phyloP scores from a whole-genome alignment of 2,888 invertebrate species.

The Drosophila pseudotalamancana region DNA sequence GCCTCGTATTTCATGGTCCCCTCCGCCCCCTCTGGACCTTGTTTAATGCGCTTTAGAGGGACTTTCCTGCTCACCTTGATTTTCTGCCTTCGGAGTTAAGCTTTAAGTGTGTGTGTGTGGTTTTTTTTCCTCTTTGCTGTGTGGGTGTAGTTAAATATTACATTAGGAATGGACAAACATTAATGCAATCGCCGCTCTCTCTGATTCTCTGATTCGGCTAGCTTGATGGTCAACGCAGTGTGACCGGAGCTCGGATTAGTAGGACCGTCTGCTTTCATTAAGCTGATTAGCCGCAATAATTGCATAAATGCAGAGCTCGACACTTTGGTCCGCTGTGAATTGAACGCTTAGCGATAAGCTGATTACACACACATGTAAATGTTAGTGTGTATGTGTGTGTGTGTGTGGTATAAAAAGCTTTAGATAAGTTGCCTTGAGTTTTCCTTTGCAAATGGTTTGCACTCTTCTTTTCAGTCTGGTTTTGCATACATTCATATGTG shows the following conservation, averaged over 20 bases:
- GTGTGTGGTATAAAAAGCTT: constrained; percentile 36
- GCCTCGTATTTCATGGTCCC: constrained; percentile 4
- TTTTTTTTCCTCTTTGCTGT: background rate
- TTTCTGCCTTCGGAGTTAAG: constrained; percentile 39
- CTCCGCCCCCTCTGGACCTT: background rate
- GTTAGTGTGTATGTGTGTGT: constrained; percentile 1
- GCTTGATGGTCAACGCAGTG: too few relatives aligned
- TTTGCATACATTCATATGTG: constrained; percentile 5
- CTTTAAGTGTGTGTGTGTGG: constrained; percentile 27
- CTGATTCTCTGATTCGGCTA: too few relatives aligned
- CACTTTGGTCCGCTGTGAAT: background rate
- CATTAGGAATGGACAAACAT: too few relatives aligned
- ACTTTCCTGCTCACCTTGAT: constrained; percentile 53
- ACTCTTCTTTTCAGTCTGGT: constrained; percentile 11
- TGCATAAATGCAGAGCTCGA: constrained; percentile 25
- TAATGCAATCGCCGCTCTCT: background rate
- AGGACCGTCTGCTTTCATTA: constrained; percentile 11
- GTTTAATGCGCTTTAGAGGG: constrained; percentile 16
- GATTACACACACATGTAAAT: constrained; percentile 22
- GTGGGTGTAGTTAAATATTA: too few relatives aligned
- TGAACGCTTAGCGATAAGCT: constrained; percentile 45
- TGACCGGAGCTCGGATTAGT: background rate
- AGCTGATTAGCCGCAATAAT: constrained; percentile 26
- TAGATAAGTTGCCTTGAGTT: constrained; percentile 46
- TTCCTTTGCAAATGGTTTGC: constrained; percentile 16